A percentile compares a stretch with the other conserved stretches of the same genome.
These are phyloP conservation scores for Guaruba guarouba DNA, from an alignment of 2,113 vertebrate genomes.

Conservation along the genomic window DNA sequence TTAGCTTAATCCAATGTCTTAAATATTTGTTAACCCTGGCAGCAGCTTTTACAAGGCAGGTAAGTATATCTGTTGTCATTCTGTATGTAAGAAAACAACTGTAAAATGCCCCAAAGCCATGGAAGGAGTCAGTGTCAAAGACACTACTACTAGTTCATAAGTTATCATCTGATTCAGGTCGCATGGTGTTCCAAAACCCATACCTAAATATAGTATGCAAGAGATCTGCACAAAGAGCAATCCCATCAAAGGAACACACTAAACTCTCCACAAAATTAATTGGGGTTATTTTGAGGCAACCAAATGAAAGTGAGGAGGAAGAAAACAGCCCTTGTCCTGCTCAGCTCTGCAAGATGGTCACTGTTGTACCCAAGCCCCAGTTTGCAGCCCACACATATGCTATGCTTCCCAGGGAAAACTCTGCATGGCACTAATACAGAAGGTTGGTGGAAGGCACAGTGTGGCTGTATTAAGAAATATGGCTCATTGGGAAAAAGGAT, in stretches of 20 bases:
- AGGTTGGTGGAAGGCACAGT: background rate
- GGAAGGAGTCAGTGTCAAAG: constrained; percentile 18
- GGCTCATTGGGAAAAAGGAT: background rate
- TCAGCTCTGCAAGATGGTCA: background rate
- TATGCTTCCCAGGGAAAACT: background rate
- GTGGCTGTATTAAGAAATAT: background rate
- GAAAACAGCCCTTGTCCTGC: background rate
- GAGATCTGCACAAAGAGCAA: constrained; percentile 43
- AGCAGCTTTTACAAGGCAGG: background rate
- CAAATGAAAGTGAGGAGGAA: background rate
- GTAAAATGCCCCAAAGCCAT: constrained; percentile 33
- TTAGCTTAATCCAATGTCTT: background rate
- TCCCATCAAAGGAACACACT: constrained; percentile 38
- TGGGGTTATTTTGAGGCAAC: constrained; percentile 43
- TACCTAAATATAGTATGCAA: constrained; percentile 61
- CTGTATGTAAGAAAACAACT: background rate
- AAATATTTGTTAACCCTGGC: background rate
- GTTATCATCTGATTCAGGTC: constrained; percentile 65
- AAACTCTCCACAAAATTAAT: constrained; percentile 39
- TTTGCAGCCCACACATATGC: background rate
- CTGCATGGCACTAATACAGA: background rate
- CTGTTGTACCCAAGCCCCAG: background rate
- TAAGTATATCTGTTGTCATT: background rate
- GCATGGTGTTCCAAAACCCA: constrained; percentile 66
- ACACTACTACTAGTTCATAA: constrained; percentile 56